Evolutionary conservation across 2,113 vertebrate genomes (phyloP).

Genomic region (Phyllostomus hastatus): DNA sequence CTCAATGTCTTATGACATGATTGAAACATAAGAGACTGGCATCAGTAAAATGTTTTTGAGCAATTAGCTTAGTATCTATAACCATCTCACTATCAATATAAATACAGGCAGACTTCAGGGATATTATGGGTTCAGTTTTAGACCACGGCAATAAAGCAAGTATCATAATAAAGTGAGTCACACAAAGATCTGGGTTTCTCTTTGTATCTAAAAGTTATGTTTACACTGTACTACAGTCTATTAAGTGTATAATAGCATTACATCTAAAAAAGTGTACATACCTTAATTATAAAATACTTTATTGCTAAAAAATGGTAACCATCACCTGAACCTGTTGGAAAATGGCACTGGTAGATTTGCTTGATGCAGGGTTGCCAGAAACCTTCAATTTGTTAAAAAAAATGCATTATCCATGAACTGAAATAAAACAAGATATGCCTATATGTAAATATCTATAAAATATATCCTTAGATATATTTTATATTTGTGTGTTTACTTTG

Average conservation of each 20-base stretch:
- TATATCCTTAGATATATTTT: background rate
- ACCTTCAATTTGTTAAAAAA: background rate
- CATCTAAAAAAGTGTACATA: background rate
- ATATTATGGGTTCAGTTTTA: background rate
- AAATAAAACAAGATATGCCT: background rate
- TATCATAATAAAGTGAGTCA: background rate
- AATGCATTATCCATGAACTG: background rate
- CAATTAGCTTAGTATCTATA: background rate
- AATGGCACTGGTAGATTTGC: background rate
- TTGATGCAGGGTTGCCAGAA: background rate
- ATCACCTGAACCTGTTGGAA: background rate
- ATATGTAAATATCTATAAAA: background rate
- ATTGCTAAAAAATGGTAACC: background rate
- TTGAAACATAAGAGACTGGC: background rate
- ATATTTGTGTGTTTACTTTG: background rate
- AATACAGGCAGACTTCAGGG: background rate
- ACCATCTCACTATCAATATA: background rate
- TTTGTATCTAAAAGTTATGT: background rate
- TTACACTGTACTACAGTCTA: background rate
- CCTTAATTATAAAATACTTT: background rate
- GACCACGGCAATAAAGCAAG: background rate
- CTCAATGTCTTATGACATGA: background rate
- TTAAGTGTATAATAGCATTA: background rate
- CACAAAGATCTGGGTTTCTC: background rate
- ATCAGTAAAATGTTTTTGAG: background rate